These are phyloP conservation scores for Melieria picta DNA, from an alignment of 2,888 invertebrate species.

Conservation along the genomic window DNA sequence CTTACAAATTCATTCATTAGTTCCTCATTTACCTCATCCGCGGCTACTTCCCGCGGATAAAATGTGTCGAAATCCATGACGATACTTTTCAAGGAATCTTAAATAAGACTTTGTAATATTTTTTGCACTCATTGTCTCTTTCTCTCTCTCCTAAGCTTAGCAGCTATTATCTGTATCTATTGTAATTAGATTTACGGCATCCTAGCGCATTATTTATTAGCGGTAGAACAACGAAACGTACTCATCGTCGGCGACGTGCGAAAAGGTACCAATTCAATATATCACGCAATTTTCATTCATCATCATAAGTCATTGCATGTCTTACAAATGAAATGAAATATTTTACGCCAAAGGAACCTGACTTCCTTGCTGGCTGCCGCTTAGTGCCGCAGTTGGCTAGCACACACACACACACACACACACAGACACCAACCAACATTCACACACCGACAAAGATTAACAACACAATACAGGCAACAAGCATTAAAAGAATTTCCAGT, in stretches of 20 bases:
- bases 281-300: constrained; percentile 62
- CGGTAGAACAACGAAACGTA: too few species aligned
- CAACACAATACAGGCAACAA: constrained; percentile 5
- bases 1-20: too few species aligned
- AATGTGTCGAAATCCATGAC: too few species aligned
- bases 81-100: too few species aligned
- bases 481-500: constrained; percentile 11
- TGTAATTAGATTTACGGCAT: constrained; percentile 9
- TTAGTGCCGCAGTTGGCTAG: background rate
- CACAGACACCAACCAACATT: background rate
- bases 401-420: background rate
- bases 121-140: too few species aligned
- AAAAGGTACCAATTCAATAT: constrained; percentile 44
- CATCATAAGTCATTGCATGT: constrained; percentile 64
- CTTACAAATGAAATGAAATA: constrained; percentile 56
- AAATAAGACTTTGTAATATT: too few species aligned
- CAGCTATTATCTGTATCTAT: constrained; percentile 1
- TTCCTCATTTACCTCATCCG: too few species aligned
- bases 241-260: too few species aligned
- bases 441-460: constrained; percentile 2
- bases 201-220: constrained; percentile 1
- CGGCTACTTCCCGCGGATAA: too few species aligned
- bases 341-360: constrained; percentile 40
- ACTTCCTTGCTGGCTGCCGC: background rate
- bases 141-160: background rate